Evolutionary conservation across 2,113 vertebrate genomes (phyloP).

Genomic region (Pteropus alecto): DNA sequence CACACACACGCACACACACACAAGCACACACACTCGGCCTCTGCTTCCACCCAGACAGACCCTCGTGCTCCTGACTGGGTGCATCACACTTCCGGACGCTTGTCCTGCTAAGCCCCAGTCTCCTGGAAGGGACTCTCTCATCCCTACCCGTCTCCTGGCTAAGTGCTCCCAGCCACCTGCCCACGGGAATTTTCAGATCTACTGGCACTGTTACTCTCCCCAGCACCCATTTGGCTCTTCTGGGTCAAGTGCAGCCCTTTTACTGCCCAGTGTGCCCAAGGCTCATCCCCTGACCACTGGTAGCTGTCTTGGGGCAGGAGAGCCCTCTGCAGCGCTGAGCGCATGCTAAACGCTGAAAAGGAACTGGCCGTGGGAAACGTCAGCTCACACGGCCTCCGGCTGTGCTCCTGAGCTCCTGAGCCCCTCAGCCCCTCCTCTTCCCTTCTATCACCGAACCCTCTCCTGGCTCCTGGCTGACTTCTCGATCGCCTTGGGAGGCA

Average conservation of each 20-base stretch:
- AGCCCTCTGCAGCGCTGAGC: neutral
- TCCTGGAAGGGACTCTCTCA: neutral
- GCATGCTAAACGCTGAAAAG: neutral
- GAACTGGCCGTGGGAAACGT: neutral
- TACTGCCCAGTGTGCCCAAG: neutral
- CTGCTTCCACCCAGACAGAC: neutral
- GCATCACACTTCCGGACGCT: neutral
- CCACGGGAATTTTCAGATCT: neutral
- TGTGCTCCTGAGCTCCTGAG: neutral
- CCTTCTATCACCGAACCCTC: neutral
- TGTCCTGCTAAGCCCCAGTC: neutral
- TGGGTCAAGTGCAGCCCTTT: neutral
- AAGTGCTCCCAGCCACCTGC: neutral
- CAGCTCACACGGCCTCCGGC: neutral
- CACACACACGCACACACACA: too few species aligned
- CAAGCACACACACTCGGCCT: neutral
- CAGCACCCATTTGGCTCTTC: neutral
- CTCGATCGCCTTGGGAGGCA: neutral
- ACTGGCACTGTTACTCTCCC: neutral
- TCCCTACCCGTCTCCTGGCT: neutral
- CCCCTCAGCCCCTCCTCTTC: neutral
- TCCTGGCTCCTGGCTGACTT: neutral
- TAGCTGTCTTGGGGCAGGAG: neutral
- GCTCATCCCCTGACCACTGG: accelerated
- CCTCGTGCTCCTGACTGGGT: neutral